Conservation (phyloP, 37 sponge, comb jelly and placozoan genomes). For the Spongilla lacustris region DNA sequence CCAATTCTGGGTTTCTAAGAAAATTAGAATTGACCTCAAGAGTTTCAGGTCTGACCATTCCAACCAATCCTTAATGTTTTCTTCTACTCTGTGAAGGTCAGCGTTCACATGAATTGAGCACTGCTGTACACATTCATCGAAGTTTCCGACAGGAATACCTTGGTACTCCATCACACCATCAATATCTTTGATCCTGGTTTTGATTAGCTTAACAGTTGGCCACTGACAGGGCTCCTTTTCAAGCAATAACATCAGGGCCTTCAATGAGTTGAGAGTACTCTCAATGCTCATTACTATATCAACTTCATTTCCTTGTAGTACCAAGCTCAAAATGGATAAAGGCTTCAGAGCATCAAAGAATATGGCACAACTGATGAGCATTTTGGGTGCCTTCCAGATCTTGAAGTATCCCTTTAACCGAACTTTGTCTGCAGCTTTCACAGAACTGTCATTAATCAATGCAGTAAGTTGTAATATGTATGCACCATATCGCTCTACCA, state of each 20-base stretch:
- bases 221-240: conserved; percentile 42
- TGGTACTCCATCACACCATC: conserved; percentile 37
- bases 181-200: conserved; percentile 17
- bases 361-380: conserved; percentile 27
- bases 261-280: conserved; percentile 46
- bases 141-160: conserved; percentile 16
- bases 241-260: conserved; percentile 26
- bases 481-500: conserved; percentile 24
- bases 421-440: not conserved
- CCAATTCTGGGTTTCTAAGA: conserved; percentile 41
- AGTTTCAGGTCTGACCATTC: conserved; percentile 6
- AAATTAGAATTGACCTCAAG: conserved; percentile 10
- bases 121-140: conserved; percentile 20
- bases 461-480: conserved; percentile 7
- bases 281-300: conserved; percentile 28
- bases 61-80: conserved; percentile 31
- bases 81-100: conserved; percentile 30
- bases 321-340: conserved; percentile 39
- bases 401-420: conserved; percentile 2
- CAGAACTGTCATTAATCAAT: conserved; percentile 4
- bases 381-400: conserved; percentile 31
- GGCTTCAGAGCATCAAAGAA: conserved; percentile 39
- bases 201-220: conserved; percentile 36
- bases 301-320: conserved; percentile 14
- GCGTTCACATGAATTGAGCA: not conserved